Base-by-base conservation (phyloP, 2,797 vertebrate species). In the Coregonus suidteri region DNA sequence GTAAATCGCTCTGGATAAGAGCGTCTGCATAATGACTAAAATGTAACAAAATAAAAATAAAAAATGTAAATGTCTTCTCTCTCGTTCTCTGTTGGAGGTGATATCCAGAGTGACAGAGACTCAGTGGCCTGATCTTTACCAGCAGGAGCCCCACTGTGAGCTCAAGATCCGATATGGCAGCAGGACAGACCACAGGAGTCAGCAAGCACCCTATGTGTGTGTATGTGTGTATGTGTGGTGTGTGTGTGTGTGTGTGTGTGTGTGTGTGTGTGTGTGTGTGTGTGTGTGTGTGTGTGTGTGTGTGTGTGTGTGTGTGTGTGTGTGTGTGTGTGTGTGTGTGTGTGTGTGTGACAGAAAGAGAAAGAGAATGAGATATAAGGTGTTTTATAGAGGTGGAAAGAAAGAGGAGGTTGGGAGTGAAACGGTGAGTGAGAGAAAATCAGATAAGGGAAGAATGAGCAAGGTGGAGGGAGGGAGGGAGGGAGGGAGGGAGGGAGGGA, bases 171-270 rank as follows among this genome's bases (percentile, higher is more conserved):
- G n/a, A 70, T 47, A 13, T 47, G 68, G 68, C 71, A 73, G 51
- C 25, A 73, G 30, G 30, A 54, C 71, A 54, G 11, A 56, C 15
- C 71, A 73, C 51, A 54, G 51, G 9, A 73, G 71, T 54, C 71
- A 73, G 52, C 52, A 34, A 31, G 30, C 30, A 67, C 2, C 30
- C 4, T 6, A 52, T 18, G 71, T 56, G 71, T 73, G 30, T 56
- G 71, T 56, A 30, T 71, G 41, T 14, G 70, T 72, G 20, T 53
- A 25, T 16, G 20, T 68, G 15, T 68, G 25, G 34, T 35, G 34
- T 16, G 31, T 15, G 66, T 18, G 66, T 16, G 66, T 68, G 31
- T 18, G 67, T 9, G 67, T 47, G 67, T 69, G 67, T 69, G 67
- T 41, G 67, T 68, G 30, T 35, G 66, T 68, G 66, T 68, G 66